These are phyloP conservation scores for Charadrius vociferus DNA, from an alignment of 2,113 vertebrate species.

Conservation along the genomic window DNA sequence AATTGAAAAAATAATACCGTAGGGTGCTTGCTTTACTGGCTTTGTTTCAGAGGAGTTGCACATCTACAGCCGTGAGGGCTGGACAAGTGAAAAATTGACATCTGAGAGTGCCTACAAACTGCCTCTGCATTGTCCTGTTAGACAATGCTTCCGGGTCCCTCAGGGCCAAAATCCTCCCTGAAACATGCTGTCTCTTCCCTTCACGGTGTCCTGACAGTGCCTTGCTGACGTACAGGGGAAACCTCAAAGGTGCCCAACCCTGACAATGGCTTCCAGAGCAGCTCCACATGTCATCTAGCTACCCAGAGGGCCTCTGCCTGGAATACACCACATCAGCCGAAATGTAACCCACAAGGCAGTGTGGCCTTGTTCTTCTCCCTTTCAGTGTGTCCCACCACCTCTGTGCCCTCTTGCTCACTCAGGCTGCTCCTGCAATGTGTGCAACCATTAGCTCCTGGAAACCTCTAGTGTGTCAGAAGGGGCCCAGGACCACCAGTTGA, in stretches of 20 bases:
- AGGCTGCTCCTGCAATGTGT: background rate
- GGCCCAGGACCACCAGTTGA: background rate
- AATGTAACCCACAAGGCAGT: background rate
- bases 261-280: slow-evolving; percentile 38
- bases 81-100: background rate
- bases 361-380: background rate
- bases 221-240: slow-evolving; percentile 23
- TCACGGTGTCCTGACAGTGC: slow-evolving; percentile 23
- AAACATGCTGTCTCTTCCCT: background rate
- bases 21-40: background rate
- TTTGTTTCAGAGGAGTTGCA: slow-evolving; percentile 7
- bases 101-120: slow-evolving; percentile 6
- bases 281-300: background rate
- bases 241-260: slow-evolving; percentile 55
- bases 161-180: background rate
- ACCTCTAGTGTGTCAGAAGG: background rate
- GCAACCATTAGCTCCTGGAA: background rate
- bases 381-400: background rate
- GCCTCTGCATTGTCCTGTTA: slow-evolving; percentile 30
- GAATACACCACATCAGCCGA: background rate
- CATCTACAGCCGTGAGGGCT: background rate
- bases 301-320: background rate
- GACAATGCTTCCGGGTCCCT: slow-evolving; percentile 55
- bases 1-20: background rate
- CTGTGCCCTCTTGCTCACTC: background rate